Evolutionary conservation across 2,113 vertebrate species (phyloP).

Genomic region (Protobothrops flavoviridis): DNA sequence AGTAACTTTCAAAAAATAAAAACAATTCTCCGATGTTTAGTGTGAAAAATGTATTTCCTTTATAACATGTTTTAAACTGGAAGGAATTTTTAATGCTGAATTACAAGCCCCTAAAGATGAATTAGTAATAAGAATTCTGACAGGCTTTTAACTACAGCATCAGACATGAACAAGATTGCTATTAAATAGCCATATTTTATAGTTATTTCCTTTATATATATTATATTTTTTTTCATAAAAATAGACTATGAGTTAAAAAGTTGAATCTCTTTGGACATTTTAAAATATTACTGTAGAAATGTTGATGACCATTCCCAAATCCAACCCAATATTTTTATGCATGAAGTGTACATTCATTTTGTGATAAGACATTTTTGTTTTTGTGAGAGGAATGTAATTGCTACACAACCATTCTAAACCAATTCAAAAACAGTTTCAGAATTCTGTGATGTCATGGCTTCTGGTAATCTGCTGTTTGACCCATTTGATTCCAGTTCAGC

Average conservation of each 20-base stretch:
- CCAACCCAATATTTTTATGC: neutral
- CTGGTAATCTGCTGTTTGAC: neutral
- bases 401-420: neutral
- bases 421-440: neutral
- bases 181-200: constrained; percentile 40
- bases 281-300: neutral
- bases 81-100: constrained; percentile 52
- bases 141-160: constrained; percentile 48
- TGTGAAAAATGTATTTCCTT: constrained; percentile 55
- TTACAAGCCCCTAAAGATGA: constrained; percentile 60
- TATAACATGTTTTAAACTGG: constrained; percentile 56
- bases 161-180: constrained; percentile 14
- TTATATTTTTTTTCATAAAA: constrained; percentile 41
- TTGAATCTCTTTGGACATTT: neutral
- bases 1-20: constrained; percentile 50
- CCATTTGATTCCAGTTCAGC: neutral
- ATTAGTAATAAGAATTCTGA: constrained; percentile 54
- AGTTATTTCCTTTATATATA: constrained; percentile 28
- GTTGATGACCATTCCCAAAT: neutral
- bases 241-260: neutral
- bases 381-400: neutral
- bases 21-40: constrained; percentile 42
- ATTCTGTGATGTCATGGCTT: neutral
- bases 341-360: neutral
- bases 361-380: neutral